Base-by-base conservation (phyloP, 2,113 vertebrate species). In the Oophaga pumilio region DNA sequence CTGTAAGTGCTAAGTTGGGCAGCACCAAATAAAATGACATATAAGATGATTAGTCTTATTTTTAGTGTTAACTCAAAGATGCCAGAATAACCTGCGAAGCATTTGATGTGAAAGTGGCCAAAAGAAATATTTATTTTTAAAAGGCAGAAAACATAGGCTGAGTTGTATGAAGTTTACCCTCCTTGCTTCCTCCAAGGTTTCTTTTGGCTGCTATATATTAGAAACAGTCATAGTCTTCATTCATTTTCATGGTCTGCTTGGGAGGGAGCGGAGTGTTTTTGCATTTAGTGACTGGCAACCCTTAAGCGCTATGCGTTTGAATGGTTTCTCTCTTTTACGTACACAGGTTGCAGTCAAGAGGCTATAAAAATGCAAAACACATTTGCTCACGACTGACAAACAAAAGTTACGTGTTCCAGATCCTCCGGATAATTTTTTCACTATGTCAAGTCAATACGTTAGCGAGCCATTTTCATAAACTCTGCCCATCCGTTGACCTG, bases 121-220 rank as follows among this genome's bases (percentile, higher is more conserved):
- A 96, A 90, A 85, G 90, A 90, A 95, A 95, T 95, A 94, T 95
- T 96, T 95, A 77, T 92, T 93, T 82, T 94, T 92, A 91, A 93
- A 43, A 62, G 71, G 87, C 56, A 81, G 62, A 81, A 94, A 94
- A 91, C 92, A 90, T 89, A 91, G 91, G 90, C 94, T 91, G 92
- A 87, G 89, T 90, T 90, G 91, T 92, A 92, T 14, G 88, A 93
- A 92, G 93, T 90, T 90, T 93, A 93, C 93, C 92, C 88, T 91
- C 91, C 87, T 87, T 80, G 89, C 90, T 86, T 91, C 80, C 92
- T 94, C 91, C 90, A 91, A 90, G 91, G 87, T 94, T 92, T 95
- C 92, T 93, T 91, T 93, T 93, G 93, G 94, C 92, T 88, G 88
- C 76, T 89, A 85, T 92, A 91, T 92, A 90, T 91, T 80, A 74